phyloP scores from a whole-genome alignment of 2,113 vertebrate genomes.

The Cromileptes altivelis region DNA sequence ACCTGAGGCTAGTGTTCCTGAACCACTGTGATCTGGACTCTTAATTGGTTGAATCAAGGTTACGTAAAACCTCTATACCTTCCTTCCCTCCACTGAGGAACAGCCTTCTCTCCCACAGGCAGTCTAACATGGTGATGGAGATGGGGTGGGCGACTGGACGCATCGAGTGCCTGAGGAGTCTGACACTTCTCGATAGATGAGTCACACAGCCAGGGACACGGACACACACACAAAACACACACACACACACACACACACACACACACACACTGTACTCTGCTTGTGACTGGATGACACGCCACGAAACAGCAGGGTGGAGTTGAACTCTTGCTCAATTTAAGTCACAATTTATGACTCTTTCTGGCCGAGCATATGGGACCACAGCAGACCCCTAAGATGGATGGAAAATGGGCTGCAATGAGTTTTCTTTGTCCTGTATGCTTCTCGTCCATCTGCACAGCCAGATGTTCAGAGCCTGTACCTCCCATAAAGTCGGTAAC shows the following conservation, averaged over 20 bases:
- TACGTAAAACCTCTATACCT: constrained; percentile 17
- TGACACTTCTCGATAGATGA: constrained; percentile 62
- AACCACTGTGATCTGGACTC: background rate
- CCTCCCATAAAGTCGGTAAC: constrained; percentile 61
- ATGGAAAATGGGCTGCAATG: constrained; percentile 48
- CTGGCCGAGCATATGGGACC: constrained; percentile 44
- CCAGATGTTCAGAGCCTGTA: constrained; percentile 65
- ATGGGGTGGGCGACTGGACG: constrained; percentile 51
- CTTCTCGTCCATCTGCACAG: constrained; percentile 69
- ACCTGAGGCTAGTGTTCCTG: background rate
- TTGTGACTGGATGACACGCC: constrained; percentile 24
- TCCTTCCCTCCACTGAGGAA: background rate
- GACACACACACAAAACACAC: background rate
- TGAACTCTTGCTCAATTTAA: constrained; percentile 56
- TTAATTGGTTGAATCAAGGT: constrained; percentile 12
- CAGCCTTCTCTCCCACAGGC: constrained; percentile 28
- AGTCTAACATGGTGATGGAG: constrained; percentile 22
- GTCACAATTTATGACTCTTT: constrained; percentile 54
- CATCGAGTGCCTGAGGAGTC: constrained; percentile 40
- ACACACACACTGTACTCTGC: constrained; percentile 1
- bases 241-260: background rate
- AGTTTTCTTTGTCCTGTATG: constrained; percentile 54
- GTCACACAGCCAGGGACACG: constrained; percentile 28
- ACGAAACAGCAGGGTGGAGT: constrained; percentile 44
- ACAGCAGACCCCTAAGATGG: constrained; percentile 33